Evolutionary conservation across 2,888 invertebrate genomes (phyloP), one percentile per base, ranked within the genome.

Genomic region (Congeria kusceri): DNA sequence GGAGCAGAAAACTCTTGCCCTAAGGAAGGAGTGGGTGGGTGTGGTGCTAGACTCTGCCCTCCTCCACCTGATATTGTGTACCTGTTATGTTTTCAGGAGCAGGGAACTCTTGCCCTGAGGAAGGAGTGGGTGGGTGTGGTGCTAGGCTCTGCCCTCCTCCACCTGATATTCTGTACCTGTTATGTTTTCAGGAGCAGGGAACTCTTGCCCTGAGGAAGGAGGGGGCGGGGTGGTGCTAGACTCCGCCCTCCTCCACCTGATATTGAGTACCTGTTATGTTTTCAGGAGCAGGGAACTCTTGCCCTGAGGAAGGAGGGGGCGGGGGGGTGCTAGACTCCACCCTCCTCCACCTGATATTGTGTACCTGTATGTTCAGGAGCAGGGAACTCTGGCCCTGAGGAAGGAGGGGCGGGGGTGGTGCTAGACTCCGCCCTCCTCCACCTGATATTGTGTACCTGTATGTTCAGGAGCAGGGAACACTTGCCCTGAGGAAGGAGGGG

Each of bases 11-110:
- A 97, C 97, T 4, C 94, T 98, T 32, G 98, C 97, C 0, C 94
- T 98, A 71, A 94, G 98, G 56, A 98, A 97, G 94, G 96, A 97
- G 73, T 92, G 92, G 0, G 95, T 96, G 0, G 98, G 98, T 0
- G 88, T 91, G 9, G 86, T 90, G 1, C 77, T 92, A 39, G 91
- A 92, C 79, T 98, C 97, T 0, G 97, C 97, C 90, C 96, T 97
- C 95, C 98, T 98, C 0, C 98, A 98, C 94, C 95, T 98, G 11
- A 97, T 98, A n/a, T n/a, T n/a, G n/a, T n/a, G n/a, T n/a, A n/a
- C n/a, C n/a, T n/a, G 49, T 49, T 49, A n/a, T n/a, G n/a, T n/a
- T 57, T 97, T 46, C 96, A 97, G 91, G 98, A 98, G 91, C 97
- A 98, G 93, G 96, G 96, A 91, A 97, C 97, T 4, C 94, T 98